Percentiles rank a stretch among this genome's conserved stretches.
Conservation (phyloP, 2,888 invertebrate genomes). For the Acleris sparsana region DNA sequence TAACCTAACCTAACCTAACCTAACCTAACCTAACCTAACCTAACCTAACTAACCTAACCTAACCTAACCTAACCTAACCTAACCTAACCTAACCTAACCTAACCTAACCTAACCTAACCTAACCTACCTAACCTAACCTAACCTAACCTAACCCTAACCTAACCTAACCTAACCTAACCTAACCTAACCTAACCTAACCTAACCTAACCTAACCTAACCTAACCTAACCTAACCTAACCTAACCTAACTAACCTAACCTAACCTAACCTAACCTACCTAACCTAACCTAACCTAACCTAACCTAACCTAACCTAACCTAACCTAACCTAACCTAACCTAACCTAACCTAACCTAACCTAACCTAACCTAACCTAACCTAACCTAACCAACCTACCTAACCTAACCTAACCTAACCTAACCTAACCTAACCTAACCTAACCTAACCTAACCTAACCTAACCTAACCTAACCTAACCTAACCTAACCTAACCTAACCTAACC, state of each 20-base stretch:
- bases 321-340: constrained; percentile 10
- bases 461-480: constrained; percentile 10
- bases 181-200: constrained; percentile 10
- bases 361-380: constrained; percentile 10
- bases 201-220: constrained; percentile 10
- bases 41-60: constrained; percentile 9
- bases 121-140: too few species aligned
- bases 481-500: constrained; percentile 10
- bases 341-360: constrained; percentile 10
- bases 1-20: constrained; percentile 38
- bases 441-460: constrained; percentile 10
- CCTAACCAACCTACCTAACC: constrained; percentile 7
- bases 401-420: constrained; percentile 6
- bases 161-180: constrained; percentile 10
- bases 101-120: too few species aligned
- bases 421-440: constrained; percentile 7
- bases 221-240: constrained; percentile 10
- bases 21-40: constrained; percentile 39
- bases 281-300: too few species aligned
- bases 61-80: neutral
- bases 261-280: too few species aligned
- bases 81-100: neutral
- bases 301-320: constrained; percentile 10
- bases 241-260: too few species aligned
- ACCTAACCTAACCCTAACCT: too few species aligned